Base-by-base conservation (phyloP, 2,797 vertebrate genomes). In the Enteromius radiatus region DNA sequence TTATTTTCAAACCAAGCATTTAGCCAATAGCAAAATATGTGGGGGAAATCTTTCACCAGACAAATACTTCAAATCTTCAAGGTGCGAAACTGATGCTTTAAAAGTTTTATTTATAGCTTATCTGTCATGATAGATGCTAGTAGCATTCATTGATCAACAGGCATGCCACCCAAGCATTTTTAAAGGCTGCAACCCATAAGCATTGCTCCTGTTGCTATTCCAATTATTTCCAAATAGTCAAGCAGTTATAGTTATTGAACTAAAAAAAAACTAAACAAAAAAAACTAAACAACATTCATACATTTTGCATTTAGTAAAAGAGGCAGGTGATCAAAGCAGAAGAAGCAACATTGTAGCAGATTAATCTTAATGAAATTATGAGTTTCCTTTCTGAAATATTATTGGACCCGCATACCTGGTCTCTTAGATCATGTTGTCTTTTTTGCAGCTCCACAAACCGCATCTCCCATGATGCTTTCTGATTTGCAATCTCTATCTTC, bases 381-480 rank as follows among this genome's bases (percentile, higher is more conserved):
- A 36, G 28, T 36, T 33, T 45, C 0, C 45, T 19, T 61, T 31
- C 3, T 59, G 33, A 59, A 74, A 23, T 31, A 19, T 41, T 15
- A 14, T 45, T 33, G 41, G 67, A 63, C 26, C 0, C 64, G 54
- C 89, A 86, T 84, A 96, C 96, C 94, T 93, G 87, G n/a, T 93
- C 90, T 49, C 76, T 87, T 2, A 96, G 76, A 12, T 88, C 86
- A n/a, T 94, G 93, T 75, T 95, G 96, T 76, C 94, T 94, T 80
- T 69, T 91, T 84, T 90, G 91, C 77, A 95, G 90, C 47, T 94
- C 91, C 4, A 88, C 71, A 84, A 95, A 95, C 84, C 90, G 91
- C 80, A 81, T 88, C 73, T 94, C 92, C 94, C 95, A 95, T 61
- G 92, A 90, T 69, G 88, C 88, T 76, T 89, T 93, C 78, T 95